Base-by-base conservation (phyloP, 2,113 vertebrate genomes). In the Myrmecophaga tridactyla region DNA sequence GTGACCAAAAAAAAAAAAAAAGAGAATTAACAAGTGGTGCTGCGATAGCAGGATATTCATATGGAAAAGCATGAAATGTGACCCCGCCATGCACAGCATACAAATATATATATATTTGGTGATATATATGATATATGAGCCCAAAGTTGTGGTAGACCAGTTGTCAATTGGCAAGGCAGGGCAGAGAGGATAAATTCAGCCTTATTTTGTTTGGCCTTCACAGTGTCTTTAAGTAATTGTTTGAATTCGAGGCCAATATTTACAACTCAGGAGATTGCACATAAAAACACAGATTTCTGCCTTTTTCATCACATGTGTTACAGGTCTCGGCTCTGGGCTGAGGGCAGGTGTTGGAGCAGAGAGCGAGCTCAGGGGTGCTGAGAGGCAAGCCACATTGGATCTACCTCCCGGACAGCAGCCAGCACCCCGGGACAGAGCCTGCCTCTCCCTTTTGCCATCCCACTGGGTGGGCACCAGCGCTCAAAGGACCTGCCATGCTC, bases 301-400 rank as follows among this genome's bases (percentile, higher is more conserved):
- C 60, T 92, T 58, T 39, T 70, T 17, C 46, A 51, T 31, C 21
- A 27, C 23, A 73, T 4, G 6, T 6, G 17, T 29, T 41, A 5
- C 39, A 29, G 23, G 25, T 2, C 65, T 69, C 65, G 36, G 31
- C 34, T 36, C 34, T 36, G 65, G n/a, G 17, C 65, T 20, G 6
- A 36, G n/a, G 36, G 70, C 25, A 27, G 39, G 14, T 23, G 20
- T 43, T 7, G 34, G 15, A 36, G 65, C 65, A 14, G 70, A 3
- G 14, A 6, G 6, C 69, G 43, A 73, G 27, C 39, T 11, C 39
- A 43, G 20, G 20, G 21, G 20, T 21, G 56, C 21, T 58, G 6
- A 23, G 21, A 1, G 56, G 56, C 6, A 31, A 48, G 60, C n/a
- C 51, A 7, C 1, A 0, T 15, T 18, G 29, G 51, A 5, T 3